phyloP scores from a whole-genome alignment of 2,888 invertebrate genomes.

The Caenorhabditis drosophilae region DNA sequence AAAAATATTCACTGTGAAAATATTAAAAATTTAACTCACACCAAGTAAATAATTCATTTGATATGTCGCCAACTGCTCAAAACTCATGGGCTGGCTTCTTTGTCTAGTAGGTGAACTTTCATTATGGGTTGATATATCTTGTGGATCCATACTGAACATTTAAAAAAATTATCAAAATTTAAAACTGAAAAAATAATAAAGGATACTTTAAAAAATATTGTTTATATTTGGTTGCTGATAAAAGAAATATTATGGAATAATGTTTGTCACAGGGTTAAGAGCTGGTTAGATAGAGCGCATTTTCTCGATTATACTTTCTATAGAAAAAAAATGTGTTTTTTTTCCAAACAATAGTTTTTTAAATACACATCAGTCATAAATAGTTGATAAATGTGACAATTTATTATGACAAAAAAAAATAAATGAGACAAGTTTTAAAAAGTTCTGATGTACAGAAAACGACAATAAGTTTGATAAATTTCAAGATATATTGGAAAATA shows the following conservation, averaged over 20 bases:
- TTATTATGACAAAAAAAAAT: too few species aligned
- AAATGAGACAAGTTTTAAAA: too few species aligned
- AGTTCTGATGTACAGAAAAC: neutral
- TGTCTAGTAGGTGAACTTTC: neutral
- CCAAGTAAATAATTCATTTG: constrained; percentile 1
- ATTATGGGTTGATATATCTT: neutral
- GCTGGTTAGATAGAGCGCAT: neutral
- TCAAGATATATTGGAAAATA: neutral
- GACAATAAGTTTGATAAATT: neutral
- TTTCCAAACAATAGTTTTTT: too few species aligned
- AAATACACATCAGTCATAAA: too few species aligned
- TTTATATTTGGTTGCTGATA: too few species aligned
- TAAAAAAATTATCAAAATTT: neutral
- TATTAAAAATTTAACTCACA: too few species aligned
- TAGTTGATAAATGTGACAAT: too few species aligned
- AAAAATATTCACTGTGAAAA: too few species aligned
- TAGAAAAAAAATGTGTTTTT: neutral
- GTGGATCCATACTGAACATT: constrained; percentile 1
- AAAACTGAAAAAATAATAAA: neutral
- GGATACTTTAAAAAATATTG: neutral
- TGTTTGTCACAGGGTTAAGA: neutral
- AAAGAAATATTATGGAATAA: neutral
- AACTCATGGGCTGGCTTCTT: too few species aligned
- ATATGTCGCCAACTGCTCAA: too few species aligned
- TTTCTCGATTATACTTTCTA: neutral